A percentile compares a stretch with the other conserved stretches of the same genome.
These are phyloP conservation scores for Anguilla megastoma DNA, from an alignment of 2,797 vertebrate species.

Conservation along the genomic window DNA sequence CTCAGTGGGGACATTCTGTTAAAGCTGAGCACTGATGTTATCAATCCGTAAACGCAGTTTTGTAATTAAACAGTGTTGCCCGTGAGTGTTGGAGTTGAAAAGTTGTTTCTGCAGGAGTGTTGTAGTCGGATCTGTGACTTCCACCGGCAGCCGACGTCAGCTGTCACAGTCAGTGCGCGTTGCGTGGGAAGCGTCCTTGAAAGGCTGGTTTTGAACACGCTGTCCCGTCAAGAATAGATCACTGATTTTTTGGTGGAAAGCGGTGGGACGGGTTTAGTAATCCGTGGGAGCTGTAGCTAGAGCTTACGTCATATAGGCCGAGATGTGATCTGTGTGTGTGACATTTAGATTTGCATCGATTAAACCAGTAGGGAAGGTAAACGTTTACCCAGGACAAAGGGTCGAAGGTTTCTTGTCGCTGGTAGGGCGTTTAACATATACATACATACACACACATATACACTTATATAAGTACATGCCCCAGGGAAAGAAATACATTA, in stretches of 20 bases:
- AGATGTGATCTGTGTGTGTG: background rate
- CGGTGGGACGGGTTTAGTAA: background rate
- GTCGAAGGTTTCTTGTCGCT: background rate
- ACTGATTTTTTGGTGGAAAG: background rate
- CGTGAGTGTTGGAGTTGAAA: background rate
- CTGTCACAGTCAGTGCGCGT: slow-evolving; percentile 21
- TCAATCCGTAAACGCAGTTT: slow-evolving; percentile 32
- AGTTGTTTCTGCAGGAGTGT: background rate
- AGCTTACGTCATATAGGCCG: background rate
- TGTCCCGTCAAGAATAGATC: slow-evolving; percentile 1
- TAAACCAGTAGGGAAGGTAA: background rate
- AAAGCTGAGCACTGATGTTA: slow-evolving; percentile 56
- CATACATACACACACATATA: too few species aligned
- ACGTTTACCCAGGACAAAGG: background rate
- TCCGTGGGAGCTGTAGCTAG: background rate
- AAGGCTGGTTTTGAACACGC: slow-evolving; percentile 8
- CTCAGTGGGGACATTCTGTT: slow-evolving; percentile 56
- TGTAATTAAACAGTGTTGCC: background rate
- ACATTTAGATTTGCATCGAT: background rate
- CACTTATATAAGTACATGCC: background rate
- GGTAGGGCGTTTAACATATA: background rate
- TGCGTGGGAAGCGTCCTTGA: slow-evolving; percentile 22
- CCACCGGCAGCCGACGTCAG: background rate
- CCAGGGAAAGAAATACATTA: background rate
- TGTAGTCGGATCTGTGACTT: background rate